Base-by-base conservation (phyloP, 2,113 vertebrate species). In the Pelodiscus sinensis region DNA sequence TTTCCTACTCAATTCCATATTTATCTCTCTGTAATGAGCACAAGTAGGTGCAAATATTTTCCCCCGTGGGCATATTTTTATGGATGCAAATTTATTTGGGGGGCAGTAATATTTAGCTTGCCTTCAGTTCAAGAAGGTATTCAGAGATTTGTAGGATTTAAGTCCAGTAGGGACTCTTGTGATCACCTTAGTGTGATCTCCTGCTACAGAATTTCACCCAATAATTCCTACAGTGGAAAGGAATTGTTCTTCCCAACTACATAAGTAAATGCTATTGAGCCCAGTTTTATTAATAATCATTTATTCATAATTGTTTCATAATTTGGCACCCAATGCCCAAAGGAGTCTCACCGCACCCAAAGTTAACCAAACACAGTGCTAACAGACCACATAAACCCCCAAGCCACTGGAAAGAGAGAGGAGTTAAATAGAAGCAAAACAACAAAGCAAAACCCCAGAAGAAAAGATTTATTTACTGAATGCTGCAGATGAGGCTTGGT, bases 401-500 rank as follows among this genome's bases (percentile, higher is more conserved):
- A 51, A 27, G 56, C 38, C 12, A 15, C 35, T 11, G 25, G 86
- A 88, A 19, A 38, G 93, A 90, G 73, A 89, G 73, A 0, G 18
- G 88, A 82, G 31, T 9, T 31, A 27, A 38, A n/a, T 54, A 79
- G 75, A 51, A 51, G 58, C 51, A 10, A 51, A 83, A 8, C 78
- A 27, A 13, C 38, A 81, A 19, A 16, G 52, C 0, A 13, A 79
- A 81, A n/a, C 38, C 95, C 95, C 96, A 85, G 82, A 79, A 96
- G 92, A 90, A 96, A 96, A 97, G 95, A 84, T 90, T 97, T 97
- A 97, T 97, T 99, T 98, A 99, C 98, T 98, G 98, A 99, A 99
- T 96, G 98, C 98, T 92, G 98, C 98, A 96, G 98, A 98, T 95
- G 98, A 99, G 93, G 98, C 98, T 97, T 99, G 98, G 87, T 98